Evolutionary conservation across 2,797 vertebrate genomes (phyloP).

Genomic region (Silurus lanzhouensis): DNA sequence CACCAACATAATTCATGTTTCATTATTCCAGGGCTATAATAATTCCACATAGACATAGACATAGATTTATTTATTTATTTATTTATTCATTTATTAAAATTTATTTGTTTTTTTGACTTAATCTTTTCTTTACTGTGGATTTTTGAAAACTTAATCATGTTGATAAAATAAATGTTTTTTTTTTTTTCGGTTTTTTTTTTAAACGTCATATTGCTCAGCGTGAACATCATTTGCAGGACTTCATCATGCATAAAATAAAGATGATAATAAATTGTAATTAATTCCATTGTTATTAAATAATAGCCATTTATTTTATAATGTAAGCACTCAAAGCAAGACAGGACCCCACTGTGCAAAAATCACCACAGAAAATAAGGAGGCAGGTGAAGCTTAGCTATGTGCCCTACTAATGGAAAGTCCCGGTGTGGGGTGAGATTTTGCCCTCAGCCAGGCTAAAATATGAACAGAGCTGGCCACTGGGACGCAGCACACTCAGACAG

Average conservation of each 20-base stretch:
- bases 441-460: conserved; percentile 42
- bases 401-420: conserved; percentile 13
- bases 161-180: not conserved
- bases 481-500: conserved; percentile 41
- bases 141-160: too few relatives aligned
- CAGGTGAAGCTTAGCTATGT: not conserved
- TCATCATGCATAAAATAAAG: not conserved
- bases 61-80: not conserved
- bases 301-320: not conserved
- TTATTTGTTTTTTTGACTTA: too few relatives aligned
- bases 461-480: conserved; percentile 42
- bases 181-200: not conserved
- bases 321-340: not conserved
- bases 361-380: not conserved
- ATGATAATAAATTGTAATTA: not conserved
- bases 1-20: not conserved
- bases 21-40: too few relatives aligned
- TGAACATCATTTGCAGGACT: not conserved
- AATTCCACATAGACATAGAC: not conserved
- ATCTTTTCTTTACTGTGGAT: too few relatives aligned
- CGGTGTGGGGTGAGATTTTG: conserved; percentile 5
- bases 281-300: not conserved
- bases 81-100: not conserved
- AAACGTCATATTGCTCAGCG: not conserved
- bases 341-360: not conserved